Percentiles rank a stretch among this genome's conserved stretches.
Conservation (phyloP, 1,140 invertebrate genomes). For the Drosophila ambigua region DNA sequence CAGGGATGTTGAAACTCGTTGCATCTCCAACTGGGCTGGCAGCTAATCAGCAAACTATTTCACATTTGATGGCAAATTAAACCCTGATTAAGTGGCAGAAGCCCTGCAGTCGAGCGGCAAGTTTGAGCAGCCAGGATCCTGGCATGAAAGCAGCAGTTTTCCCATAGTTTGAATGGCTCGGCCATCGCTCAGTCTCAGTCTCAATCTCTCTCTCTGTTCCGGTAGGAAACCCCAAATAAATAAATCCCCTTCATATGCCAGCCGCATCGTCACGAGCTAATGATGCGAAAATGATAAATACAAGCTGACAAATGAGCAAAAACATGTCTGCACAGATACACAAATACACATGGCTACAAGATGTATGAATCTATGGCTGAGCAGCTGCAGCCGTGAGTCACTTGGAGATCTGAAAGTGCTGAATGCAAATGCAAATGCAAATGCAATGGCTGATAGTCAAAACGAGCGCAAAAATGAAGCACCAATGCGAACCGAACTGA, state of each 20-base stretch:
- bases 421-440: slow-evolving; percentile 26
- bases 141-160: slow-evolving; percentile 16
- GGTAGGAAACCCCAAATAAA: slow-evolving; percentile 40
- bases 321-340: slow-evolving; percentile 28
- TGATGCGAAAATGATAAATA: slow-evolving; percentile 79
- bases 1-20: background rate
- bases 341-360: no score
- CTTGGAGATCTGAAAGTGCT: background rate
- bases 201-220: slow-evolving; percentile 1
- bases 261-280: slow-evolving; percentile 51
- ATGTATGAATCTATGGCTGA: background rate
- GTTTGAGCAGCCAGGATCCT: slow-evolving; percentile 14
- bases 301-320: slow-evolving; percentile 59
- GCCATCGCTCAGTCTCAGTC: no score
- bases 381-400: slow-evolving; percentile 63
- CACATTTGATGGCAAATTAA: slow-evolving; percentile 21
- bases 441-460: slow-evolving; percentile 75
- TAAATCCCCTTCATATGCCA: slow-evolving; percentile 48
- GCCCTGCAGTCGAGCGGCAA: background rate
- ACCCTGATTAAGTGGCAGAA: slow-evolving; percentile 27
- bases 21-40: slow-evolving; percentile 14
- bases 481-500: slow-evolving; percentile 41
- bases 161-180: background rate
- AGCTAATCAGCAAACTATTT: slow-evolving; percentile 45
- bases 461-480: slow-evolving; percentile 72